Evolutionary conservation across 2,888 invertebrate genomes (phyloP), one percentile per base, ranked within the genome.

Genomic region (Hypomecis atomaria): DNA sequence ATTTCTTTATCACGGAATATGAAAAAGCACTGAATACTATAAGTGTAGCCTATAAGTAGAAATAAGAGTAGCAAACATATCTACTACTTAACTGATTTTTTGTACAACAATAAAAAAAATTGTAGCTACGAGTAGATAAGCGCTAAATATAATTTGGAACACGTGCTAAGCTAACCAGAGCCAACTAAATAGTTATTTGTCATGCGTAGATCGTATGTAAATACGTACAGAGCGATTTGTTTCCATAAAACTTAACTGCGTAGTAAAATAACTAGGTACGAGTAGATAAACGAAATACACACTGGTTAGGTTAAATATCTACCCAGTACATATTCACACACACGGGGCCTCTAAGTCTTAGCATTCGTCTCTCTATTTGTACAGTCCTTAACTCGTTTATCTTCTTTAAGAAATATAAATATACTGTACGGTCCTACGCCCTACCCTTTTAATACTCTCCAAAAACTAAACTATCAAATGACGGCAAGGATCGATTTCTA

Each of bases 401-500:
- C 10, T 47, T 53, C 53, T 57, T 37, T 43, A 8, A 40, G 23
- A 45, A 45, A 62, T 50, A 50, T 53, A 57, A 57, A 53, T 62
- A 53, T 57, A 56, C 11, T 57, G 43, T 45, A 33, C 47, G 11
- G 34, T n/a, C 43, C 34, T 34, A 42, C 37, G 23, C 44, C 11
- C 36, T 36, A 37, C 47, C 47, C 50, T 13, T 64, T 52, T 36
- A 57, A 53, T 54, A 63, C 54, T 43, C 52, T 70, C 37, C 52
- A 58, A 66, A 67, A 67, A 59, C 57, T 42, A 44, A 60, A 63
- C 62, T 59, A 85, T 85, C 83, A 71, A 74, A 76, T 84, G 78
- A 78, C 85, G 60, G 83, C 82, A 84, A 80, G 72, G 73, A 74
- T 76, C 82, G 71, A 82, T 81, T 77, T 71, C 67, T 69, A 71